A percentile compares a stretch with the other conserved stretches of the same genome.
phyloP scores from a whole-genome alignment of 2,113 vertebrate species.

The Notothenia coriiceps region DNA sequence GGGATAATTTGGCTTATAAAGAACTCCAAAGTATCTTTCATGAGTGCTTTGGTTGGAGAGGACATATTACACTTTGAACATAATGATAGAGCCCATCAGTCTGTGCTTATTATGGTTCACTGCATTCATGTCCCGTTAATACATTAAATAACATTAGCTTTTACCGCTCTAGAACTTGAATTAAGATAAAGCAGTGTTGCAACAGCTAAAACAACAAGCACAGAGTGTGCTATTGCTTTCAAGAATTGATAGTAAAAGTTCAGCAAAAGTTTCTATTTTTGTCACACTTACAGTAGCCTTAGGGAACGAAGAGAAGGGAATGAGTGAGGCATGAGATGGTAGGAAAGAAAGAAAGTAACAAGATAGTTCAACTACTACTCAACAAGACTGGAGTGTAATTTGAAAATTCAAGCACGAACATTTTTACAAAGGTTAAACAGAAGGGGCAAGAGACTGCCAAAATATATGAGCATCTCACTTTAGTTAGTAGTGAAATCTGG shows the following conservation, averaged over 20 bases:
- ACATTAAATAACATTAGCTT: slow-evolving; percentile 21
- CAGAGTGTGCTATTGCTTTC: too few relatives aligned
- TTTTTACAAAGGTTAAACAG: slow-evolving; percentile 2
- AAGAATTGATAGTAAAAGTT: too few relatives aligned
- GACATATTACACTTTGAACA: slow-evolving; percentile 14
- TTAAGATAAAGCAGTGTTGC: too few relatives aligned
- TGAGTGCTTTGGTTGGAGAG: background rate
- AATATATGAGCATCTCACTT: background rate
- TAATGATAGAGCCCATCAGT: slow-evolving; percentile 15
- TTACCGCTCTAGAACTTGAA: background rate
- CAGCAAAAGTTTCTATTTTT: too few relatives aligned
- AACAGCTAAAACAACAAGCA: too few relatives aligned
- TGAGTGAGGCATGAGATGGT: background rate
- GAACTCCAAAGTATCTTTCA: slow-evolving; percentile 1
- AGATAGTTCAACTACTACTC: background rate
- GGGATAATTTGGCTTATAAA: slow-evolving; percentile 16
- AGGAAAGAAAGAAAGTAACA: background rate
- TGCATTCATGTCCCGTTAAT: slow-evolving; percentile 21
- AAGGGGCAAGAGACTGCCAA: slow-evolving; percentile 5
- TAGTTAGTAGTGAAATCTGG: too few relatives aligned
- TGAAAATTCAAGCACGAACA: background rate
- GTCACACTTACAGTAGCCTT: too few relatives aligned
- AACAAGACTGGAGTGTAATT: background rate
- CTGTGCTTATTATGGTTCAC: slow-evolving; percentile 18
- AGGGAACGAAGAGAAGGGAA: background rate